Evolutionary conservation across 1,140 invertebrate genomes (phyloP).

Genomic region (Schmidtea mediterranea): DNA sequence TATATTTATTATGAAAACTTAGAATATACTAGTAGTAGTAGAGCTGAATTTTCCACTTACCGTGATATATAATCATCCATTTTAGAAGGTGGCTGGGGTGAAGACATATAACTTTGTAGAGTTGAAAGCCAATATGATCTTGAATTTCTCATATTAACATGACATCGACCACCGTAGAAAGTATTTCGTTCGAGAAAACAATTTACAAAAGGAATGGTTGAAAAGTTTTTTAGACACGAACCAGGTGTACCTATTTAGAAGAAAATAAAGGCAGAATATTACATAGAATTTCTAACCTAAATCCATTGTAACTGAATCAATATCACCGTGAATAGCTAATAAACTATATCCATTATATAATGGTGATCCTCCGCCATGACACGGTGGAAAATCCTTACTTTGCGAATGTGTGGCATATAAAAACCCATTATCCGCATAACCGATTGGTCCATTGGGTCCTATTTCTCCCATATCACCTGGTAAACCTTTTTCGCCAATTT

Average conservation of each 20-base stretch:
- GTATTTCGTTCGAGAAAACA: not conserved
- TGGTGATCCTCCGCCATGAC: not conserved
- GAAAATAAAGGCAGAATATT: too few relatives aligned
- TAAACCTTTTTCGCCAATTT: not conserved
- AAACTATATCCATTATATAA: not conserved
- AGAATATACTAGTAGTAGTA: too few relatives aligned
- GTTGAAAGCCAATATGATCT: slow-evolving; percentile 2
- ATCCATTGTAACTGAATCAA: not conserved
- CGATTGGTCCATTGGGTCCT: not conserved
- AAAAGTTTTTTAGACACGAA: not conserved
- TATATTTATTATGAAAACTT: too few relatives aligned
- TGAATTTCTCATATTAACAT: slow-evolving; percentile 1
- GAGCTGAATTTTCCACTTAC: too few relatives aligned
- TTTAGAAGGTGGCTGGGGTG: not conserved
- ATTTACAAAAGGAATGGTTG: not conserved
- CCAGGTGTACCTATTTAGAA: not conserved
- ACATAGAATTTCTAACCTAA: too few relatives aligned
- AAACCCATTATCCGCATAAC: not conserved
- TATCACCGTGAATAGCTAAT: not conserved
- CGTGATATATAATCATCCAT: not conserved
- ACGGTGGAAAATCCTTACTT: not conserved
- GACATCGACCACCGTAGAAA: not conserved
- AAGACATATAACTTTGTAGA: not conserved
- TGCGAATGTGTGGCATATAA: slow-evolving; percentile 1
- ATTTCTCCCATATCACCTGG: not conserved